Percentiles rank a stretch among this genome's conserved stretches.
Evolutionary conservation across 2,797 vertebrate genomes (phyloP).

Genomic region (Poeciliopsis infans): DNA sequence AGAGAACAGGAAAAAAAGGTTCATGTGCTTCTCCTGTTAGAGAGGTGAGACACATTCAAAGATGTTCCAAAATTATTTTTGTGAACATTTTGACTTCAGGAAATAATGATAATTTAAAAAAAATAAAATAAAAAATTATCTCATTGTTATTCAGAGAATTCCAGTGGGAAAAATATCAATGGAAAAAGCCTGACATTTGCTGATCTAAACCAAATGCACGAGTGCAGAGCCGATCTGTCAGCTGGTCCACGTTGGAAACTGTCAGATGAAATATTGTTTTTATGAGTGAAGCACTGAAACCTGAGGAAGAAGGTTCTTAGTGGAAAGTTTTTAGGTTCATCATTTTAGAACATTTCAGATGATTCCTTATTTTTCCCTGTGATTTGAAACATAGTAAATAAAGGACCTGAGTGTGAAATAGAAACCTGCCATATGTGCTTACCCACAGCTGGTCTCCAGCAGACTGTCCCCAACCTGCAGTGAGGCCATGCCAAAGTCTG

Average conservation of each 20-base stretch:
- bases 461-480: conserved; percentile 92
- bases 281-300: neutral
- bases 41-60: neutral
- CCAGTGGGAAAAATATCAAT: neutral
- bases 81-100: neutral
- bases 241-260: neutral
- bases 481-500: conserved; percentile 94
- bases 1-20: neutral
- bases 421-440: neutral
- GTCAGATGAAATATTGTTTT: neutral
- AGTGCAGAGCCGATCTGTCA: neutral
- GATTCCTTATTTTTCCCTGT: neutral
- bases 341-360: neutral
- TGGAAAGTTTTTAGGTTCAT: neutral
- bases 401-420: neutral
- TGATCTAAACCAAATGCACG: too few relatives aligned
- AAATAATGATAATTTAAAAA: neutral
- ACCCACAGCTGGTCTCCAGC: conserved; percentile 89
- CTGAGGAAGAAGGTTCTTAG: neutral
- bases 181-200: too few relatives aligned
- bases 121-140: too few relatives aligned
- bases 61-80: neutral
- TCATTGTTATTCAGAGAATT: neutral
- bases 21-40: neutral
- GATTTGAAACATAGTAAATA: neutral